Evolutionary conservation across 2,888 invertebrate species (phyloP), one percentile per base, ranked within the genome.

Genomic region (Rutpela maculata): DNA sequence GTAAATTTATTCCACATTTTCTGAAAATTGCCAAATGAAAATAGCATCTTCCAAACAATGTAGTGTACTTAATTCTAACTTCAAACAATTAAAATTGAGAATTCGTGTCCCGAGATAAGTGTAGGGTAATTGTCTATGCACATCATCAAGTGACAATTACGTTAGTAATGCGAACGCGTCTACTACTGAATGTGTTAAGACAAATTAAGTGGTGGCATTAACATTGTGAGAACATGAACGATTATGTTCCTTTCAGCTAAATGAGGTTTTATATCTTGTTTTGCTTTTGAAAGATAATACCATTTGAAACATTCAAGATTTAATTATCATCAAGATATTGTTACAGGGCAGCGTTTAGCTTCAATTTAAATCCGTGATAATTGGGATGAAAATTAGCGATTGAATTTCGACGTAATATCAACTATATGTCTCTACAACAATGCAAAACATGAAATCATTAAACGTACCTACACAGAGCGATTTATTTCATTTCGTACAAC

Each of bases 61-160:
- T 26, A 26, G 11, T 66, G 19, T 55, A 56, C 35, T 50, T 55
- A 63, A 62, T 55, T n/a, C 26, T 38, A 72, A 62, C 55, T 43
- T 63, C 63, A 62, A 59, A 63, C 63, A 72, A 62, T 63, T 63
- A 63, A 63, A 63, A 72, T 55, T 19, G 62, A 31, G 63, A 72
- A 63, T 38, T 55, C 59, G 72, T 12, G 60, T 38, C 22, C 22
- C 70, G 70, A 70, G 60, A 43, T 60, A 72, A 72, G 69, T 75
- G 70, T 76, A 77, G 77, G 73, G 70, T 81, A 80, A 84, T 84
- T 83, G 83, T 83, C 81, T 84, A 82, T 84, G 83, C 82, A 82
- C 81, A 79, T 84, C 83, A 81, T 83, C 83, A 80, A 83, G 78
- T 83, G 83, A 84, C 83, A 84, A 84, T 82, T 84, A 85, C 78